Evolutionary conservation across 2,797 vertebrate genomes (phyloP).

Genomic region (Notamacropus eugenii): DNA sequence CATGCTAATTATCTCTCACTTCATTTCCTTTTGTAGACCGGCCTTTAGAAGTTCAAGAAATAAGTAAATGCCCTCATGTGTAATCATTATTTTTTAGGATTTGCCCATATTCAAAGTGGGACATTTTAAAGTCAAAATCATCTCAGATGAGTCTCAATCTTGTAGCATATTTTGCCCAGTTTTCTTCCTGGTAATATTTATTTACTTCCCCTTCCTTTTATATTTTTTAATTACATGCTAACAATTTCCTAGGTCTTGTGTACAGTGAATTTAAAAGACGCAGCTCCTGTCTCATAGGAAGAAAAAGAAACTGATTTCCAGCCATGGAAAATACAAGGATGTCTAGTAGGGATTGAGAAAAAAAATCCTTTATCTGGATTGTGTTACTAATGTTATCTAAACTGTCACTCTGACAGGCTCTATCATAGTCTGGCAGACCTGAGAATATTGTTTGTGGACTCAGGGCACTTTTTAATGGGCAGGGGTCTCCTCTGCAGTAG

Average conservation of each 20-base stretch:
- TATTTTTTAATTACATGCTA: neutral
- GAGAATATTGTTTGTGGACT: neutral
- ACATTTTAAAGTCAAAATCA: conserved; percentile 31
- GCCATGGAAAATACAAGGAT: neutral
- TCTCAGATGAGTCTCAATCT: neutral
- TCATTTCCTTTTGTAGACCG: conserved; percentile 14
- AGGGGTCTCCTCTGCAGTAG: neutral
- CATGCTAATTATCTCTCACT: conserved; percentile 50
- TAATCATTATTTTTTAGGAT: conserved; percentile 5
- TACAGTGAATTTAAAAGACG: neutral
- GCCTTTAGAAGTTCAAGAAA: conserved; percentile 37
- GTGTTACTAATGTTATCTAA: neutral
- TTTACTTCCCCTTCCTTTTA: neutral
- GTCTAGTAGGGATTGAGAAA: neutral
- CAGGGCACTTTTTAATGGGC: neutral
- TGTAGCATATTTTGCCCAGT: neutral
- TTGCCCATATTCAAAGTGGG: neutral
- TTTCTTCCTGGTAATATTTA: neutral
- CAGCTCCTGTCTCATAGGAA: neutral
- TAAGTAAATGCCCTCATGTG: conserved; percentile 12
- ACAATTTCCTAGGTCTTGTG: neutral
- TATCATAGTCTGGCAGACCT: accelerated
- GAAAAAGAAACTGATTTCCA: neutral
- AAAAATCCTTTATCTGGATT: neutral
- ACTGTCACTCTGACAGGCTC: neutral